Conservation (phyloP, 2,113 vertebrate genomes). For the Xyrauchen texanus region DNA sequence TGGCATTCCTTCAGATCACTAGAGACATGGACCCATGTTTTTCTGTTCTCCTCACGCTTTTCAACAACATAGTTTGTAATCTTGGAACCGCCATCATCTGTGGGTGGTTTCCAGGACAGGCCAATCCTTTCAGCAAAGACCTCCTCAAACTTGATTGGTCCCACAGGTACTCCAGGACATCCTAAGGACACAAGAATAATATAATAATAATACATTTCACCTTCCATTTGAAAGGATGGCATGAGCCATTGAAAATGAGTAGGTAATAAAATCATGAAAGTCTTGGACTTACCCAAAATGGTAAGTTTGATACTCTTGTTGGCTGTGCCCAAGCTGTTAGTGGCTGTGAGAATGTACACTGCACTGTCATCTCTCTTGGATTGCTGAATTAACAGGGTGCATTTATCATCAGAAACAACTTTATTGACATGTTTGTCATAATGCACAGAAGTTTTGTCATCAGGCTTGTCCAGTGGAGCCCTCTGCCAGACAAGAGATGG, state of each 20-base stretch:
- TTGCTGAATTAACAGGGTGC: slow-evolving; percentile 90
- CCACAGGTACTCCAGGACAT: slow-evolving; percentile 87
- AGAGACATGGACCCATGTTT: slow-evolving; percentile 89
- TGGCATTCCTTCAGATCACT: slow-evolving; percentile 91
- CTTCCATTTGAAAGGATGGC: neutral
- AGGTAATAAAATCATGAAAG: slow-evolving; percentile 1
- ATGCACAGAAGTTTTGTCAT: slow-evolving; percentile 81
- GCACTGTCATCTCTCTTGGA: slow-evolving; percentile 88
- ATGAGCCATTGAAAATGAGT: neutral
- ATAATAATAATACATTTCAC: no score
- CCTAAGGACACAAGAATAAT: slow-evolving; percentile 70
- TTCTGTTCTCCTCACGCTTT: slow-evolving; percentile 94
- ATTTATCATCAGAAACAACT: slow-evolving; percentile 86
- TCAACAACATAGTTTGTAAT: slow-evolving; percentile 97
- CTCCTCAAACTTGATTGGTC: slow-evolving; percentile 91
- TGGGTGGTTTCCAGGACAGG: slow-evolving; percentile 90
- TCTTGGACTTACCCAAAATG: slow-evolving; percentile 82
- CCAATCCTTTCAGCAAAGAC: slow-evolving; percentile 93
- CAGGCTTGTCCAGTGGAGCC: slow-evolving; percentile 85
- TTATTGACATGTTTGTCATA: slow-evolving; percentile 95
- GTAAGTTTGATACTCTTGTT: slow-evolving; percentile 90
- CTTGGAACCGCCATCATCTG: slow-evolving; percentile 91
- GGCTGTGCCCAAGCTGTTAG: slow-evolving; percentile 87
- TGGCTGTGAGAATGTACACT: slow-evolving; percentile 89
- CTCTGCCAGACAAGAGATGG: slow-evolving; percentile 91